Conservation (phyloP, 2,888 invertebrate species). For the Diplolepis rosae region DNA sequence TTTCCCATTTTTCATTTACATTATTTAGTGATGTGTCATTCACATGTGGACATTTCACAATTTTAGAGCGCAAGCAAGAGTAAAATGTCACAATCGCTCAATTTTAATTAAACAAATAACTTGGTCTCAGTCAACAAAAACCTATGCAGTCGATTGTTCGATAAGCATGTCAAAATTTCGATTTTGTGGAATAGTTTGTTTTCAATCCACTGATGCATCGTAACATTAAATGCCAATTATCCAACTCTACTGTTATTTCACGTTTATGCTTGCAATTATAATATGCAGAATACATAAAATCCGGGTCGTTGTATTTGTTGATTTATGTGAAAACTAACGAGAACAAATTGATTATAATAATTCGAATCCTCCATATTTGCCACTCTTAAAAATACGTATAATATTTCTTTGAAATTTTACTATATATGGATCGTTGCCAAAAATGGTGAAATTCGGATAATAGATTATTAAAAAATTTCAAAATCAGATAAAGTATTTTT, state of each 20-base stretch:
- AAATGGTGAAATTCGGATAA: no score
- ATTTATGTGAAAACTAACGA: no score
- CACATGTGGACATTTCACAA: neutral
- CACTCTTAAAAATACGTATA: no score
- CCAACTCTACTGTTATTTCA: neutral
- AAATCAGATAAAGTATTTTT: no score
- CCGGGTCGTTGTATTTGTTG: no score
- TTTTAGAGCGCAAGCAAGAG: neutral
- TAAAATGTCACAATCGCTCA: conserved; percentile 3
- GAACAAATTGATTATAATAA: no score
- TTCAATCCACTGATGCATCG: neutral
- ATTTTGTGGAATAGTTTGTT: conserved; percentile 10
- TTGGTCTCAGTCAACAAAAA: neutral
- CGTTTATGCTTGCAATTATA: neutral
- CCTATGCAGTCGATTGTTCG: neutral
- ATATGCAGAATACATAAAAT: neutral
- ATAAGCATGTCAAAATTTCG: conserved; percentile 10
- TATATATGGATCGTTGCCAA: no score
- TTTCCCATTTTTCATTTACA: no score
- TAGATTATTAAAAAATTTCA: no score
- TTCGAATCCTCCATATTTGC: no score
- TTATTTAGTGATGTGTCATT: no score
- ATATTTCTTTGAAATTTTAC: no score
- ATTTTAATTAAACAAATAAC: conserved; percentile 19
- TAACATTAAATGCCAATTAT: conserved; percentile 14